Evolutionary conservation across 2,888 invertebrate genomes (phyloP).

Genomic region (Platycheirus rosarum): DNA sequence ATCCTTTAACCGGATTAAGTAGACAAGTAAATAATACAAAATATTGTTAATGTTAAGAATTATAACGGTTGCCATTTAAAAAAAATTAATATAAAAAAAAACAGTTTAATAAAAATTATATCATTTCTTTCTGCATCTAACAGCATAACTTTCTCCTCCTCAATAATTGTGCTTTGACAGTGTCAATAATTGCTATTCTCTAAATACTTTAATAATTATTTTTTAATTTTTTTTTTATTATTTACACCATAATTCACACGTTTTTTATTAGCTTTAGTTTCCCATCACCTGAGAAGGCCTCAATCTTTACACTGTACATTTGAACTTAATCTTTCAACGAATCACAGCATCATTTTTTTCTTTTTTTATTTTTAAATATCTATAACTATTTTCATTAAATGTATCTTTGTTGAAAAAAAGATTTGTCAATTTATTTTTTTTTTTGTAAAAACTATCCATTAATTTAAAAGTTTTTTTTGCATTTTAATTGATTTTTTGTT

Average conservation of each 20-base stretch:
- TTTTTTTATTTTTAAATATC: slow-evolving; percentile 43
- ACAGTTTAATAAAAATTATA: not conserved
- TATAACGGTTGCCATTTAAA: slow-evolving; percentile 15
- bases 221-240: slow-evolving; percentile 31
- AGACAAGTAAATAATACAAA: slow-evolving; percentile 12
- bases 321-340: slow-evolving; percentile 79
- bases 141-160: slow-evolving; percentile 3
- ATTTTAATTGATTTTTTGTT: slow-evolving; percentile 6
- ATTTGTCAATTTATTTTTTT: slow-evolving; percentile 40
- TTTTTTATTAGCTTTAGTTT: slow-evolving; percentile 50
- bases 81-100: not conserved
- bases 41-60: slow-evolving; percentile 12
- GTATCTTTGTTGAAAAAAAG: slow-evolving; percentile 38
- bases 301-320: slow-evolving; percentile 80
- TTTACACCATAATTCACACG: slow-evolving; percentile 63
- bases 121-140: slow-evolving; percentile 23
- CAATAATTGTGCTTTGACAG: slow-evolving; percentile 32
- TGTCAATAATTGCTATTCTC: slow-evolving; percentile 56
- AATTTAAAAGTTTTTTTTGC: not conserved
- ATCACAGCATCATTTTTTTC: slow-evolving; percentile 77
- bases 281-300: slow-evolving; percentile 75
- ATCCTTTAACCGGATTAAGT: slow-evolving; percentile 26
- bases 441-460: not conserved
- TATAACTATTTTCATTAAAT: slow-evolving; percentile 46
- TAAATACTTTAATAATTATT: slow-evolving; percentile 23